phyloP scores from a whole-genome alignment of 1,140 invertebrate genomes.

The Belonocnema kinseyi region DNA sequence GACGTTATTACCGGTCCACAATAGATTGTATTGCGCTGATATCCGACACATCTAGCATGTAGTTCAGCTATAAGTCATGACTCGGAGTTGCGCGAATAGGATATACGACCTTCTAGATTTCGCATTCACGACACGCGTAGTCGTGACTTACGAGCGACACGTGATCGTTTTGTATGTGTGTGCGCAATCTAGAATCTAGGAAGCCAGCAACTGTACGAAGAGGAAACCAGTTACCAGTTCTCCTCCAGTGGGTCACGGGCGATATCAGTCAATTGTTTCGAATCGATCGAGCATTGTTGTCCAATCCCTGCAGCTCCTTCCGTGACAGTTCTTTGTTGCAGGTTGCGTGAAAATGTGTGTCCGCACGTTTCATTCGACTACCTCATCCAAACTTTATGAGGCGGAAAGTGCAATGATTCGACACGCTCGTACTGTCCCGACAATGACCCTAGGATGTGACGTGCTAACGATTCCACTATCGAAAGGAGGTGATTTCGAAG shows the following conservation, averaged over 20 bases:
- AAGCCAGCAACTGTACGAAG: constrained; percentile 44
- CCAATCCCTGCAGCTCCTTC: constrained; percentile 34
- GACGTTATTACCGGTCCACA: constrained; percentile 23
- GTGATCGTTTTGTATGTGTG: constrained; percentile 65
- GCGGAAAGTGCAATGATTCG: constrained; percentile 58
- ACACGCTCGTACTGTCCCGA: constrained; percentile 50
- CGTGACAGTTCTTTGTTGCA: constrained; percentile 15
- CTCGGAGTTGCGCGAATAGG: constrained; percentile 44
- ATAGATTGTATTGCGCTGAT: constrained; percentile 13
- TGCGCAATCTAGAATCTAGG: constrained; percentile 44
- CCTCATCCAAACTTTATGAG: constrained; percentile 51
- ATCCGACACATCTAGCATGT: constrained; percentile 7
- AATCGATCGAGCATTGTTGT: constrained; percentile 45
- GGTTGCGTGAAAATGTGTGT: constrained; percentile 43
- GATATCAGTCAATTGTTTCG: constrained; percentile 55
- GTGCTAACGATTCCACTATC: constrained; percentile 23
- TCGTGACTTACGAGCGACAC: constrained; percentile 64
- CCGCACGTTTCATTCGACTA: constrained; percentile 38
- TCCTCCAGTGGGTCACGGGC: constrained; percentile 56
- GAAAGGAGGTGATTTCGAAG: background rate
- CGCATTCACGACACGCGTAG: constrained; percentile 61
- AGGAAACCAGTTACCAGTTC: constrained; percentile 40
- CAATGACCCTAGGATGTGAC: constrained; percentile 54
- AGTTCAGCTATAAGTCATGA: constrained; percentile 41
- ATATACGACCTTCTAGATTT: constrained; percentile 51